Percentiles rank a stretch among this genome's conserved stretches.
These are phyloP conservation scores for Drosophila truncata DNA, from an alignment of 1,140 invertebrate species.

Conservation along the genomic window DNA sequence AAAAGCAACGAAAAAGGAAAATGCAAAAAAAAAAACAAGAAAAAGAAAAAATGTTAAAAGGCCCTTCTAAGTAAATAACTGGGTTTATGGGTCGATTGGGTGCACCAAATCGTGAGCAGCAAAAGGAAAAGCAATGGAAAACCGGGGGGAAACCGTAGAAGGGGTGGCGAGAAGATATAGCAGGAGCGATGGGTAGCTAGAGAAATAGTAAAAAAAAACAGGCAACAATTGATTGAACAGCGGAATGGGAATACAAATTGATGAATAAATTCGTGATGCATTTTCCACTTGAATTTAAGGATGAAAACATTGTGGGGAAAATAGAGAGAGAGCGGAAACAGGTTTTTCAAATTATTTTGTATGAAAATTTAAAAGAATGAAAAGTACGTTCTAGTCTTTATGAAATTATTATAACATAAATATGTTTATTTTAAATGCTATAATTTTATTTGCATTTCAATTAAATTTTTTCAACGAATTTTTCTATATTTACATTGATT, in stretches of 20 bases:
- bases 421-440: too few relatives aligned
- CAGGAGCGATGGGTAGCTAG: background rate
- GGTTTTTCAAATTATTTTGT: background rate
- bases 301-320: background rate
- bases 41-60: constrained; percentile 66
- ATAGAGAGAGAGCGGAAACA: too few relatives aligned
- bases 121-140: constrained; percentile 56
- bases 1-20: constrained; percentile 37
- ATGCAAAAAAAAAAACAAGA: constrained; percentile 28
- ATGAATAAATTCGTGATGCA: constrained; percentile 39
- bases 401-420: too few relatives aligned
- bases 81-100: constrained; percentile 85
- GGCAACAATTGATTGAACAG: constrained; percentile 48
- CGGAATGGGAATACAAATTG: constrained; percentile 44
- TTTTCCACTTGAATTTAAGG: constrained; percentile 27
- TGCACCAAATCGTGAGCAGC: constrained; percentile 83
- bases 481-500: too few relatives aligned
- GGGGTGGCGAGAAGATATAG: background rate
- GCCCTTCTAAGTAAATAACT: constrained; percentile 85
- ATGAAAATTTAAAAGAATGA: background rate
- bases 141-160: background rate
- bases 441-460: too few relatives aligned
- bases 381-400: too few relatives aligned
- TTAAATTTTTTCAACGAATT: too few relatives aligned
- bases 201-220: constrained; percentile 4